Base-by-base conservation (phyloP, 2,113 vertebrate species). In the Buteo buteo region DNA sequence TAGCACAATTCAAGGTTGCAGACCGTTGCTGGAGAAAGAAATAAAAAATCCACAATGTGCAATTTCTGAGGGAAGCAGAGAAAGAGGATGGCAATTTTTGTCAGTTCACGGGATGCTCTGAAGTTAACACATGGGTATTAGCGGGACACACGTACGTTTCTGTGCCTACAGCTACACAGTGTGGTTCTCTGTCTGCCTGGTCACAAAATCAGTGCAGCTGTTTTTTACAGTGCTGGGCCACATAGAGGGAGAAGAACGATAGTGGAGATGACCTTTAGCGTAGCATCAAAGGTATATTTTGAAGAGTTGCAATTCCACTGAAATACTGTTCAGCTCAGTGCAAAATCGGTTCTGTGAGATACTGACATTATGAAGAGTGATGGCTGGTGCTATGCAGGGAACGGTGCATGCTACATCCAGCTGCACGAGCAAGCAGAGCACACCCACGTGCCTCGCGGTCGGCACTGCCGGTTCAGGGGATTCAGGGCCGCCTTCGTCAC, bases 1-100 rank as follows among this genome's bases (percentile, higher is more conserved):
- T 88, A 80, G 78, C 58, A 71, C 81, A 72, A 28, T 29, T 74
- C 82, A 84, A 93, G 92, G 88, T 42, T 92, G 59, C 58, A 93
- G 67, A 76, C 45, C 49, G 38, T 4, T 34, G 64, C 58, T 89
- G 64, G 47, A 90, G n/a, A 84, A 76, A 42, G 36, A 85, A 89
- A 86, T 16, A 59, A 67, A 26, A 73, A 61, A 13, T 31, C 16
- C 87, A 61, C 62, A 49, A 28, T 1, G 13, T 45, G 40, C 26
- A 79, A 52, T 7, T 55, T 49, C 79, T 74, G 69, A 71, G 44
- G n/a, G 45, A 91, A 78, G 62, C 66, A 62, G 61, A 86, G 69
- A 65, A 54, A 82, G 19, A 42, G 29, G 31, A 49, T 3, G 28
- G 61, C 32, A 31, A 45, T 89, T 86, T 89, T 58, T 69, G 28